A percentile compares a stretch with the other conserved stretches of the same genome.
These are phyloP conservation scores for Siniperca obscura DNA, from an alignment of 2,797 vertebrate species.

Conservation along the genomic window DNA sequence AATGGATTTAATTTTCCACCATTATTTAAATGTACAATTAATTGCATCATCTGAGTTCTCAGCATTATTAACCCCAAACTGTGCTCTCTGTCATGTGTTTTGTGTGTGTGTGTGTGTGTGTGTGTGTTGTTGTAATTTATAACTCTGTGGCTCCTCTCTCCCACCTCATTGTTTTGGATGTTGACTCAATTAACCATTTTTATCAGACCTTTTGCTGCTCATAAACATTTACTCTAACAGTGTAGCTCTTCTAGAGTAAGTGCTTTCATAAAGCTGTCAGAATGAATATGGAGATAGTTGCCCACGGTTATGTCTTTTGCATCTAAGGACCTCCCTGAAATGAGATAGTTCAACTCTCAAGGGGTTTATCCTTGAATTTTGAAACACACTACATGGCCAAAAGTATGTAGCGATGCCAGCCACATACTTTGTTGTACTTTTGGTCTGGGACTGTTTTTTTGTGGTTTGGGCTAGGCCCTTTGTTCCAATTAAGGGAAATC, in stretches of 20 bases:
- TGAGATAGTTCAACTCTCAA: background rate
- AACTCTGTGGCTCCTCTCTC: background rate
- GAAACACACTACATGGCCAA: background rate
- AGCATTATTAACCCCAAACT: constrained; percentile 17
- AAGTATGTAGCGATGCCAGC: background rate
- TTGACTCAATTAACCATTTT: constrained; percentile 28
- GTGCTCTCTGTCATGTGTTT: background rate
- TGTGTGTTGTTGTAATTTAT: constrained; percentile 13
- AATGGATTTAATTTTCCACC: constrained; percentile 58
- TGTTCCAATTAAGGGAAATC: background rate
- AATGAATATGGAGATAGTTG: background rate
- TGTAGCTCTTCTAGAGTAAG: background rate
- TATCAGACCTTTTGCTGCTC: constrained; percentile 30
- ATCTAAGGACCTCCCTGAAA: background rate
- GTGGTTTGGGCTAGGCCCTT: background rate
- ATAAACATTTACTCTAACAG: constrained; percentile 48
- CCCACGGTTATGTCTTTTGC: background rate
- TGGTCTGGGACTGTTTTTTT: background rate
- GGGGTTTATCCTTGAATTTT: background rate
- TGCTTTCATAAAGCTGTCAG: background rate
- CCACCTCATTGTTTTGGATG: constrained; percentile 22
- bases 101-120: too few species aligned
- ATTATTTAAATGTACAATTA: constrained; percentile 53
- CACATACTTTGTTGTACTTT: background rate
- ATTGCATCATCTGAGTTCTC: constrained; percentile 16